These are phyloP conservation scores for Heteromormyrus szaboi DNA, from an alignment of 2,797 vertebrate species.

Conservation along the genomic window DNA sequence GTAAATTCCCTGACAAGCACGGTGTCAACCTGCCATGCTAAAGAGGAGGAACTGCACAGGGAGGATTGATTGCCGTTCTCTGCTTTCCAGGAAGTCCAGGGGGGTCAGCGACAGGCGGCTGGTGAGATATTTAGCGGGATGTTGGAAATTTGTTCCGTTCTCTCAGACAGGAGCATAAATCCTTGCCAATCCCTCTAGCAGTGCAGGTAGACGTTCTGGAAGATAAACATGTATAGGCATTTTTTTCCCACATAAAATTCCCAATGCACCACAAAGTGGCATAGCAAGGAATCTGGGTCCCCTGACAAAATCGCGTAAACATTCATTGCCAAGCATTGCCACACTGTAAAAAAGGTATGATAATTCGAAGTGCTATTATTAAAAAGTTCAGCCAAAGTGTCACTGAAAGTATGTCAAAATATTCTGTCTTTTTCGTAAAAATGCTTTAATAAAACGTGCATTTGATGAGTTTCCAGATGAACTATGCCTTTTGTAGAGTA, in stretches of 20 bases:
- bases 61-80: conserved; percentile 43
- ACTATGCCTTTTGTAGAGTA: neutral
- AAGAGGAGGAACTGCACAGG: conserved; percentile 32
- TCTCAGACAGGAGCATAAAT: conserved; percentile 17
- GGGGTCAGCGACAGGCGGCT: neutral
- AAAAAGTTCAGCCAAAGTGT: neutral
- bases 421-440: neutral
- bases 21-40: conserved; percentile 36
- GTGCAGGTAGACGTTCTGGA: neutral
- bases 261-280: neutral
- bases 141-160: conserved; percentile 24
- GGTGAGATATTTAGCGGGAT: neutral
- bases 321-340: neutral
- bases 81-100: neutral
- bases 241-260: neutral
- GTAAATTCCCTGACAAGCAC: conserved; percentile 48
- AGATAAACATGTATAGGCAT: neutral
- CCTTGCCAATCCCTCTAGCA: neutral
- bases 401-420: neutral
- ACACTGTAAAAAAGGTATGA: neutral
- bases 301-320: neutral
- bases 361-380: neutral
- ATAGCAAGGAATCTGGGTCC: neutral
- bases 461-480: neutral
- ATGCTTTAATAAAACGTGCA: neutral